Base-by-base conservation (phyloP, 2,888 invertebrate genomes). In the Lithosia quadra region DNA sequence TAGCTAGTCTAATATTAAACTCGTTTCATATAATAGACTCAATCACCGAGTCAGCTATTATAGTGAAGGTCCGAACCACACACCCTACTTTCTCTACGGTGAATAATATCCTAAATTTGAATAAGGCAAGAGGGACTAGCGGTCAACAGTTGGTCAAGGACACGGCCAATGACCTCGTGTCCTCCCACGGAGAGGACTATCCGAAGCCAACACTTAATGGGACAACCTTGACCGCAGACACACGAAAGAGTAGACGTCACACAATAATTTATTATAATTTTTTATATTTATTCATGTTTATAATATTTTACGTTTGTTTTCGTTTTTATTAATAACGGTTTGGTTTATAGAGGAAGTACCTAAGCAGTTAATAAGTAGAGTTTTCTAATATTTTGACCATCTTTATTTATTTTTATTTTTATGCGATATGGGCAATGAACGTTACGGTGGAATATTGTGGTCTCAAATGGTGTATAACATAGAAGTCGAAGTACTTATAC, bases 81-180 rank as follows among this genome's bases (percentile, higher is more conserved):
- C 56, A 33, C n/a, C n/a, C 24, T 65, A 74, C 75, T 79, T 79
- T 77, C 79, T 67, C 74, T 36, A n/a, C 21, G 39, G n/a, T 63
- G 39, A 68, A 59, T 43, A 76, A 81, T 79, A 75, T 79, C 65
- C 76, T 73, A 74, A 84, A 85, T 81, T 78, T 76, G 77, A 82
- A 80, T 79, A 74, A 74, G 60, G 66, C 71, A 62, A 49, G 68
- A 65, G 68, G 75, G 79, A 72, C 72, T 72, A 74, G 76, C 70
- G 75, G 66, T 49, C 61, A 69, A 59, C 69, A 85, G 79, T 92
- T 84, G 92, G 92, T 90, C 93, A 93, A 92, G 93, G 92, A 87
- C 86, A 83, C 88, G 91, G 90, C 89, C 90, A 88, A 49, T 91
- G 81, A 91, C 90, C 91, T 80, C 75, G 67, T 73, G 69, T 80